These are phyloP conservation scores for Dendrolimus pini DNA, from an alignment of 2,888 invertebrate genomes.

Conservation along the genomic window DNA sequence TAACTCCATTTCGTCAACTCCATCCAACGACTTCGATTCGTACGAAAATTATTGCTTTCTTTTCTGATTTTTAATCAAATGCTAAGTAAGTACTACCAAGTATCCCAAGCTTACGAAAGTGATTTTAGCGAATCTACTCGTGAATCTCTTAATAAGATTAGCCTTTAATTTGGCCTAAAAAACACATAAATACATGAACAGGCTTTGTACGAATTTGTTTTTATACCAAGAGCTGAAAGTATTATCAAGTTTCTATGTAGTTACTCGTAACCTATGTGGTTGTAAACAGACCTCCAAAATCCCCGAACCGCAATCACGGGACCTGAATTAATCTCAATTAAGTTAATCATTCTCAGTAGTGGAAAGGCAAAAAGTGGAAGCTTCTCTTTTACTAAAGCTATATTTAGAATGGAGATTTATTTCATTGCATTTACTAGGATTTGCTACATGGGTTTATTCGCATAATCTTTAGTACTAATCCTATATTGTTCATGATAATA, in stretches of 20 bases:
- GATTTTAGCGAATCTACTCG: too few relatives aligned
- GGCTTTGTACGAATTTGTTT: background rate
- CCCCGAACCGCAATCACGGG: background rate
- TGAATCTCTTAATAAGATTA: too few relatives aligned
- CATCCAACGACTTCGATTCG: too few relatives aligned
- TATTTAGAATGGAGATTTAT: background rate
- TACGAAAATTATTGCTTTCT: too few relatives aligned
- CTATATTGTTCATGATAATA: too few relatives aligned
- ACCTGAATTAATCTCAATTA: background rate
- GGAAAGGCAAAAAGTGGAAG: background rate
- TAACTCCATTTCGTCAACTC: too few relatives aligned
- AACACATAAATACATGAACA: background rate
- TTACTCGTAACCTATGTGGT: background rate
- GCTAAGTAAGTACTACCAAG: too few relatives aligned
- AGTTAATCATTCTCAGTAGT: background rate
- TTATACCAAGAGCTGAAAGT: background rate
- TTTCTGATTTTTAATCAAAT: too few relatives aligned
- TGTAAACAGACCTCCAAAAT: background rate
- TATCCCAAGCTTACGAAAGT: too few relatives aligned
- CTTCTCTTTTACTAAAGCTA: background rate
- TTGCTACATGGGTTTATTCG: too few relatives aligned
- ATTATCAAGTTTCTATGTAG: background rate
- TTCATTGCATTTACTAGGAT: too few relatives aligned
- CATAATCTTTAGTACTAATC: too few relatives aligned
- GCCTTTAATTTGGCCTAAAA: background rate